Evolutionary conservation across 2,888 invertebrate species (phyloP), one percentile per base, ranked within the genome.

Genomic region (Lampropteryx suffumata): DNA sequence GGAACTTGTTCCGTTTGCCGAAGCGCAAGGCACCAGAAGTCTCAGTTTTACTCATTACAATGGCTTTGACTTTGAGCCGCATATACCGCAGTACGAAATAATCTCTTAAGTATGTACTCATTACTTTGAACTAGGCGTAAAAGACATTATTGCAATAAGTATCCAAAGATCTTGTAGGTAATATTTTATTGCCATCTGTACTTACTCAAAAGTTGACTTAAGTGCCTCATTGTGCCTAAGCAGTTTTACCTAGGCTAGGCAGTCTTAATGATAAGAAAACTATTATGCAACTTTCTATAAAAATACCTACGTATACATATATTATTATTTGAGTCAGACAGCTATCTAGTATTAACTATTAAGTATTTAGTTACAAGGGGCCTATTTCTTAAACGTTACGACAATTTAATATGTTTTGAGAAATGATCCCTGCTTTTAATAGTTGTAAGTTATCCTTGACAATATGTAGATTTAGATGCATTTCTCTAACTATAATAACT

Each of bases 31-130:
- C 28, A 77, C 79, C 3, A 72, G 81, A 21, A 73, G 81, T 54
- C 66, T 91, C 24, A 90, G 87, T 61, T 91, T 90, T 56, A 89
- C 88, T 28, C 84, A 85, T 63, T 90, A 83, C 52, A 88, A 86
- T 54, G 85, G 87, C 14, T 91, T 89, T 56, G 72, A 82, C 35
- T 90, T 79, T 58, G 90, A 91, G 69, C 85, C 85, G 1, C 73
- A 90, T 55, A 71, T 86, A 64, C 83, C 86, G 42, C 85, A 86
- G 42, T 84, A 84, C 61, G 91, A 91, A 78, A 72, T 88, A 34
- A 61, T 84, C 54, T 82, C 81, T 63, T 84, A 84, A 75, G 17
- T 17, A 17, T 34, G 13, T 30, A 40, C 29, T 45, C 30, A 26
- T 40, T 30, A 32, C 10, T 49, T 17, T 32, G n/a, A 36, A 10